Conservation (phyloP, 2,888 invertebrate genomes). For the Microplitis deprimator region DNA sequence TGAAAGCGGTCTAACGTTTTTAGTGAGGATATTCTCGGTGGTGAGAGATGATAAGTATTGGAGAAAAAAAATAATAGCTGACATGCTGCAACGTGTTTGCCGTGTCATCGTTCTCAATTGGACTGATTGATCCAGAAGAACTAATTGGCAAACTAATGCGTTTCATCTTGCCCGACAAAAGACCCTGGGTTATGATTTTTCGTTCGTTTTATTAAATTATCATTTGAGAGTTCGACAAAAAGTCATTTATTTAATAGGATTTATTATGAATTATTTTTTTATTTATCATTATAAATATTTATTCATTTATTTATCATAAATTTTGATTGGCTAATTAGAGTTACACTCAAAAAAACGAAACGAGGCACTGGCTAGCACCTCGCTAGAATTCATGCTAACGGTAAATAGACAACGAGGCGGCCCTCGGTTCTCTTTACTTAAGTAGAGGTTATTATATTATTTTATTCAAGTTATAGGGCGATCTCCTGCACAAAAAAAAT, state of each 20-base stretch:
- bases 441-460: too few relatives aligned
- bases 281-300: too few relatives aligned
- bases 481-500: too few relatives aligned
- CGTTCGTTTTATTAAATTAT: background rate
- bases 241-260: background rate
- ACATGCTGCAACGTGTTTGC: conserved; percentile 28
- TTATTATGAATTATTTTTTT: background rate
- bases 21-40: background rate
- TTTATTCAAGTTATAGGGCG: too few relatives aligned
- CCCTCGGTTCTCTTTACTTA: too few relatives aligned
- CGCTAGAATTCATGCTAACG: too few relatives aligned
- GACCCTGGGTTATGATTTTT: background rate
- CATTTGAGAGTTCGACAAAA: background rate
- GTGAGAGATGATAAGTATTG: background rate
- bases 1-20: conserved; percentile 16
- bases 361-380: too few relatives aligned
- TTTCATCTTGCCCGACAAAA: conserved; percentile 33
- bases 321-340: too few relatives aligned
- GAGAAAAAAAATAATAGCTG: background rate
- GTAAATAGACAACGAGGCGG: too few relatives aligned
- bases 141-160: conserved; percentile 35
- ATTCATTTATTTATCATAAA: too few relatives aligned
- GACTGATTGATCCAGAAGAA: conserved; percentile 33
- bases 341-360: too few relatives aligned
- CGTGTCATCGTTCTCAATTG: conserved; percentile 36